Percentiles rank a stretch among this genome's conserved stretches.
These are phyloP conservation scores for Loripinus fragilis DNA, from an alignment of 2,888 invertebrate species.

Conservation along the genomic window DNA sequence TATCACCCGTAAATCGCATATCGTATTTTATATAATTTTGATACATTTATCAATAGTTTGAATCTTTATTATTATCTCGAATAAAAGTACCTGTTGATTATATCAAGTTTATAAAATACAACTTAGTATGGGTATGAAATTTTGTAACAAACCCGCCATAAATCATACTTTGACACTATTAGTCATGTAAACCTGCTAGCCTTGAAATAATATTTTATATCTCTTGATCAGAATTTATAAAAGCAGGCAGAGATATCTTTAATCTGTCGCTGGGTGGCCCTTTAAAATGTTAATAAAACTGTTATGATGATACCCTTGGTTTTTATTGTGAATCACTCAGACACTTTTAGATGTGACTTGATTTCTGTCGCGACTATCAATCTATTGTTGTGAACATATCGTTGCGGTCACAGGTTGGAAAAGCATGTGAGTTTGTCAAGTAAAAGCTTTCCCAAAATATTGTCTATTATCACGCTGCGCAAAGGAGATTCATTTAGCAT, in stretches of 20 bases:
- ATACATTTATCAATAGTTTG: conserved; percentile 7
- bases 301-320: conserved; percentile 5
- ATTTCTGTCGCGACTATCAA: no score
- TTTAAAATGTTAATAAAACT: conserved; percentile 15
- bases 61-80: conserved; percentile 10
- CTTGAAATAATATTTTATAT: conserved; percentile 51
- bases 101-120: not conserved
- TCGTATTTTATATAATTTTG: no score
- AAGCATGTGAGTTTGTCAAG: no score
- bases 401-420: no score
- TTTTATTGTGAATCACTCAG: not conserved
- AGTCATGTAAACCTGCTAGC: conserved; percentile 46
- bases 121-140: conserved; percentile 1
- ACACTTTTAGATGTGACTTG: no score
- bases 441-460: no score
- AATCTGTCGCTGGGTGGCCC: conserved; percentile 7
- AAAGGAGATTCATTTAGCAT: no score
- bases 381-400: no score
- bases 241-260: conserved; percentile 38
- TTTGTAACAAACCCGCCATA: conserved; percentile 10
- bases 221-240: conserved; percentile 43
- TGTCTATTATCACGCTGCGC: no score
- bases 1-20: no score
- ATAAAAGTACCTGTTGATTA: not conserved
- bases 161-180: no score